Evolutionary conservation across 1,140 invertebrate species (phyloP).

Genomic region (Meloidogyne chitwoodi): DNA sequence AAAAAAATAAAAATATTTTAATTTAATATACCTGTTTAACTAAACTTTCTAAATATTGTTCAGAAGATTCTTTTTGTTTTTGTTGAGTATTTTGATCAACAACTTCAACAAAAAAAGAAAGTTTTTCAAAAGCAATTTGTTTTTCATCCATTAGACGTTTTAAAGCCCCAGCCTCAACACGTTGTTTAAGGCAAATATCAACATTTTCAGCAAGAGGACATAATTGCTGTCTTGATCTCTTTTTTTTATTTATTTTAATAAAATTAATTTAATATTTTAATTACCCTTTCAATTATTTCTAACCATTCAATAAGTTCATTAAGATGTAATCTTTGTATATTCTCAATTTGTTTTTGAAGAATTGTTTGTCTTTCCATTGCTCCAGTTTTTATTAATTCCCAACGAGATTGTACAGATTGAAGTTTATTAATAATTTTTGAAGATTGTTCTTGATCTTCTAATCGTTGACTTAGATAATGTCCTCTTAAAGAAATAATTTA

Average conservation of each 20-base stretch:
- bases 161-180: constrained; percentile 20
- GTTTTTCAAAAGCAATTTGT: constrained; percentile 37
- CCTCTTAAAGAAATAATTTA: constrained; percentile 26
- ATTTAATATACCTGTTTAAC: constrained; percentile 18
- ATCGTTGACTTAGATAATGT: constrained; percentile 45
- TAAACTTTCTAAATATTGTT: constrained; percentile 29
- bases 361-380: constrained; percentile 48
- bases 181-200: constrained; percentile 34
- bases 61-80: constrained; percentile 21
- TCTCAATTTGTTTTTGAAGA: constrained; percentile 45
- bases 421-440: constrained; percentile 42
- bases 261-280: background rate
- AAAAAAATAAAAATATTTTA: background rate
- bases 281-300: constrained; percentile 33
- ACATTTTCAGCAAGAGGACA: constrained; percentile 25
- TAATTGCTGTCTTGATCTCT: constrained; percentile 26
- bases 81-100: constrained; percentile 10
- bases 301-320: constrained; percentile 44
- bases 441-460: constrained; percentile 39
- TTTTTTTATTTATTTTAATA: background rate
- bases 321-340: constrained; percentile 42
- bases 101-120: constrained; percentile 47
- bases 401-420: constrained; percentile 50
- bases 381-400: constrained; percentile 43
- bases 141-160: constrained; percentile 46